These are phyloP conservation scores for Eumaeus atala DNA, from an alignment of 1,140 invertebrate species.

Conservation along the genomic window DNA sequence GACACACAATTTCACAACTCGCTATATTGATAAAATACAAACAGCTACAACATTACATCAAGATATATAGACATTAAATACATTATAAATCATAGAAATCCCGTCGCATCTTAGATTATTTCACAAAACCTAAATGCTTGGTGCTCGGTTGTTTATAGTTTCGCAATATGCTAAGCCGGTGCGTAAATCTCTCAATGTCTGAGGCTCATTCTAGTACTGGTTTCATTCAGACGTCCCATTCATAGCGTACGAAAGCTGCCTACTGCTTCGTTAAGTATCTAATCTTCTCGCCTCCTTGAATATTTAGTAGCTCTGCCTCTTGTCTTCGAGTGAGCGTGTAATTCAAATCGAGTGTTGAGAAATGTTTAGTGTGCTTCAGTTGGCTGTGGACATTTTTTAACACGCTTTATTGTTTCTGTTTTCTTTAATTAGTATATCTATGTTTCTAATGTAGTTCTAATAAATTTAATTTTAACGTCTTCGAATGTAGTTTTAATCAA, in stretches of 20 bases:
- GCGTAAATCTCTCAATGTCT: neutral
- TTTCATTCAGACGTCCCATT: conserved; percentile 16
- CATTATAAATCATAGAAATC: conserved; percentile 2
- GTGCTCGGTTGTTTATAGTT: conserved; percentile 4
- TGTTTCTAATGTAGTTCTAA: too few relatives aligned
- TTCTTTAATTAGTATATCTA: too few relatives aligned
- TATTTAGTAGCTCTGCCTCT: neutral
- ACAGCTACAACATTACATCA: too few relatives aligned
- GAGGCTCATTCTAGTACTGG: conserved; percentile 12
- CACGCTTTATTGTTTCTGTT: too few relatives aligned
- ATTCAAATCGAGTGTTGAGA: neutral
- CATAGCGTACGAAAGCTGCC: conserved; percentile 13
- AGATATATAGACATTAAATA: too few relatives aligned
- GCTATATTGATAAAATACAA: too few relatives aligned
- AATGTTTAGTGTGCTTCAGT: conserved; percentile 4
- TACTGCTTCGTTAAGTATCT: conserved; percentile 14
- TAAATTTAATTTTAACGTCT: too few relatives aligned
- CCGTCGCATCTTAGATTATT: conserved; percentile 1
- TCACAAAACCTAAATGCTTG: neutral
- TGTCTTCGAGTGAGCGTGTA: neutral
- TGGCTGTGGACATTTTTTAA: too few relatives aligned
- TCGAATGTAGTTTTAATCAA: too few relatives aligned
- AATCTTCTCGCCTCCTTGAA: conserved; percentile 17
- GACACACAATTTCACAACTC: too few relatives aligned
- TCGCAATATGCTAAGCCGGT: conserved; percentile 8